phyloP scores from a whole-genome alignment of 2,113 vertebrate genomes.

The Monopterus albus region DNA sequence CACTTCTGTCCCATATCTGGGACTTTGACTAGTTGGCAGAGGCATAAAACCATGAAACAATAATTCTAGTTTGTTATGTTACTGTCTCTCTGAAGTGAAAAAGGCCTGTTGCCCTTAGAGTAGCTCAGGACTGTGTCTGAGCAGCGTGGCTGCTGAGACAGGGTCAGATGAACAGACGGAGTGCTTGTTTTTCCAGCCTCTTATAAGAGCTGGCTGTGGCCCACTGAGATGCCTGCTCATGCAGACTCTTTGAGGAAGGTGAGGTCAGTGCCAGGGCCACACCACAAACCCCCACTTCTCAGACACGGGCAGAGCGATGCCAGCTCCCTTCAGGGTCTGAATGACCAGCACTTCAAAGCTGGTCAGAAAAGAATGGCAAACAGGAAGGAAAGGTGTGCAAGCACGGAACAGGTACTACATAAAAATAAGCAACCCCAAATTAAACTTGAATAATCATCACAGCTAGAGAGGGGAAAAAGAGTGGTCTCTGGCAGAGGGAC shows the following conservation, averaged over 20 bases:
- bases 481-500: constrained; percentile 13
- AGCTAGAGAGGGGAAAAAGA: constrained; percentile 1
- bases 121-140: constrained; percentile 4
- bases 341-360: constrained; percentile 43
- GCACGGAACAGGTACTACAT: neutral
- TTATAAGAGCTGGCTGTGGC: constrained; percentile 61
- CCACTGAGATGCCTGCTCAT: constrained; percentile 40
- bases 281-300: constrained; percentile 29
- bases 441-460: neutral
- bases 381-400: neutral
- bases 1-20: too few species aligned
- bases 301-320: constrained; percentile 29
- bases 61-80: too few species aligned
- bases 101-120: neutral
- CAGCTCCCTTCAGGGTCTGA: constrained; percentile 49
- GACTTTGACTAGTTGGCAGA: too few species aligned
- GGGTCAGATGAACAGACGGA: constrained; percentile 32
- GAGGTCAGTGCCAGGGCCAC: too few species aligned
- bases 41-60: too few species aligned
- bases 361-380: constrained; percentile 56
- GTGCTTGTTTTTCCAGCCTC: constrained; percentile 56
- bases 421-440: too few species aligned
- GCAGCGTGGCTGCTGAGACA: constrained; percentile 27
- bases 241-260: constrained; percentile 64
- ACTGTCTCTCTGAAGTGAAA: neutral